Evolutionary conservation across 1,140 invertebrate genomes (phyloP), one percentile per base, ranked within the genome.

Genomic region (Drosophila rufa): DNA sequence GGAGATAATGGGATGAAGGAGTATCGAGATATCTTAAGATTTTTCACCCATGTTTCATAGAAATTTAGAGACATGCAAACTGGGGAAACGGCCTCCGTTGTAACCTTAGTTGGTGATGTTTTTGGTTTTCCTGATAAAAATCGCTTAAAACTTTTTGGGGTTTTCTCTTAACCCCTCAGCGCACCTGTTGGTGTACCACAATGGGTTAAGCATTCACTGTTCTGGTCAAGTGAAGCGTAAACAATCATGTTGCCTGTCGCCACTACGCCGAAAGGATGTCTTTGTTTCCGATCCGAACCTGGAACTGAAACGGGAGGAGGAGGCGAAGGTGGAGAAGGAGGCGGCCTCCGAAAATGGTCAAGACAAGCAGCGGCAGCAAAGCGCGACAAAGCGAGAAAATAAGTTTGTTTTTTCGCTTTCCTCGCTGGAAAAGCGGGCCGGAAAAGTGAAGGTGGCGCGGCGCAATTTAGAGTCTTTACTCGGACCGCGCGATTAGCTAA

Each of bases 371-470:
- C 66, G 27, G 36, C 50, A 7, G 15, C 12, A 17, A 56, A 36
- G 45, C 65, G 45, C 36, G 38, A 51, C 36, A 42, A 58, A 40
- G 51, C 42, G 43, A 64, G 51, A 74, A 68, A 66, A 53, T 50
- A 47, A 71, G 47, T 30, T 48, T 19, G 36, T 22, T 38, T 69
- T 58, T 8, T 59, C n/a, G 36, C 9, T 64, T 42, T 43, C 53
- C 11, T 33, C 55, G 40, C 17, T 57, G 46, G 47, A 43, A 59
- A 48, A 47, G 9, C 55, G 22, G 27, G 27, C 33, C 48, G 40
- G 62, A 84, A 83, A 85, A 85, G 82, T 85, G 82, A 85, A 85
- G 82, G 82, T 85, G 82, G 79, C 56, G 78, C 77, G 82, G 79
- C 56, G 73, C 77, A 82, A 79, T 79, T 79, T 70, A n/a, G 58